Evolutionary conservation across 2,888 invertebrate species (phyloP), one percentile per base, ranked within the genome.

Genomic region (Saturnia pavonia): DNA sequence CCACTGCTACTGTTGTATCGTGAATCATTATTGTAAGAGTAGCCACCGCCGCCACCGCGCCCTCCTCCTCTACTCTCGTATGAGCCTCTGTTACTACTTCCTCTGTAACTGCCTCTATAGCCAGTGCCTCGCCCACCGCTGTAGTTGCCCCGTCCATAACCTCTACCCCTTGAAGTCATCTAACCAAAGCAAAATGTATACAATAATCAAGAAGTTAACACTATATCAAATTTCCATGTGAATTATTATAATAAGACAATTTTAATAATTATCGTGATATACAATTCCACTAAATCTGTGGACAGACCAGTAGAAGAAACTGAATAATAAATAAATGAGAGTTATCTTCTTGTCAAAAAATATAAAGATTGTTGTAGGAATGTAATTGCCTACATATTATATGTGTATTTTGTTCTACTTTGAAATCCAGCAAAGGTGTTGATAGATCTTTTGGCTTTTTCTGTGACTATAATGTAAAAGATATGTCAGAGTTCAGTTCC

Each of bases 151-250:
- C 72, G 67, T 6, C 87, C 86, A 78, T 89, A 91, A 16, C 92
- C 94, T 74, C 94, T 87, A 69, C 94, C 94, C 48, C 94, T 88
- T 54, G 94, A 92, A 42, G 94, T 93, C 94, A 94, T 94, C 88
- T 90, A 76, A 42, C 27, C 11, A 65, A 45, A 65, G 43, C 14
- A 34, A 65, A 65, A 65, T 25, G 0, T 25, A 27, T 25, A 54
- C 0, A 27, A 16, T 60, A 27, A 27, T 25, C n/a, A 11, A 11
- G 22, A 11, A 22, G 22, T 22, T 54, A 1, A 22, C 19, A 22
- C 1, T n/a, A 8, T 54, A 22, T 11, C 19, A n/a, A 22, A 34
- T 34, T 34, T 6, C 34, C 34, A 51, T 51, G 3, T 51, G 1
- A 19, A 51, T 51, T 19, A 19, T 27, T 27, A 27, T 25, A 27